phyloP scores from a whole-genome alignment of 2,888 invertebrate genomes.

The Timema podura region DNA sequence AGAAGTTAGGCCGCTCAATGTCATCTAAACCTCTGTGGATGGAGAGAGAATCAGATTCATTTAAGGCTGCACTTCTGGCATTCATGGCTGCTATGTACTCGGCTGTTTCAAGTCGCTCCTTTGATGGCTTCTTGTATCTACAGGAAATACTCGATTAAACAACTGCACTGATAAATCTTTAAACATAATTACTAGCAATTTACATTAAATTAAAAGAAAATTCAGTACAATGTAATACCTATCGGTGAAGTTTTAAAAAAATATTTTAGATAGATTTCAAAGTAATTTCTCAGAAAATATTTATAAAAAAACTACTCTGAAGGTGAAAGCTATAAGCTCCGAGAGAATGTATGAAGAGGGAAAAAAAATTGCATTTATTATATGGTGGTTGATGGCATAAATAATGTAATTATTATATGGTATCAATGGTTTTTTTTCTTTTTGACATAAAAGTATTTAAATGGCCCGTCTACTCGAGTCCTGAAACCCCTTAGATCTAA shows the following conservation, averaged over 20 bases:
- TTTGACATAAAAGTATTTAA: no score
- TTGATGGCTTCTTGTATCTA: constrained; percentile 74
- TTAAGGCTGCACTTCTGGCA: constrained; percentile 44
- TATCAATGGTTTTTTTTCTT: no score
- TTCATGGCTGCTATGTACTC: constrained; percentile 66
- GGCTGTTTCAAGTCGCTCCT: constrained; percentile 63
- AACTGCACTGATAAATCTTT: not conserved
- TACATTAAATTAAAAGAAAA: not conserved
- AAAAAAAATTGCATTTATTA: no score
- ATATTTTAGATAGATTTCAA: no score
- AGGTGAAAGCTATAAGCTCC: no score
- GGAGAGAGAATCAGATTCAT: constrained; percentile 63
- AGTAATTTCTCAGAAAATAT: no score
- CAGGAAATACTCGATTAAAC: constrained; percentile 17
- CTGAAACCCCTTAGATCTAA: no score
- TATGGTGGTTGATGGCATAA: no score
- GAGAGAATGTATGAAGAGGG: no score
- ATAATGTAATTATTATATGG: no score
- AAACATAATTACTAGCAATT: not conserved
- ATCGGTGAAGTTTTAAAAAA: not conserved
- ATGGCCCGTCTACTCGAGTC: no score
- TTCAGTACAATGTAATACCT: not conserved
- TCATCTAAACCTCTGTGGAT: constrained; percentile 80
- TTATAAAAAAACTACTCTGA: no score
- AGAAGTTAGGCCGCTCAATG: constrained; percentile 49